Evolutionary conservation across 2,888 invertebrate genomes (phyloP).

Genomic region (Monopis laevigella): DNA sequence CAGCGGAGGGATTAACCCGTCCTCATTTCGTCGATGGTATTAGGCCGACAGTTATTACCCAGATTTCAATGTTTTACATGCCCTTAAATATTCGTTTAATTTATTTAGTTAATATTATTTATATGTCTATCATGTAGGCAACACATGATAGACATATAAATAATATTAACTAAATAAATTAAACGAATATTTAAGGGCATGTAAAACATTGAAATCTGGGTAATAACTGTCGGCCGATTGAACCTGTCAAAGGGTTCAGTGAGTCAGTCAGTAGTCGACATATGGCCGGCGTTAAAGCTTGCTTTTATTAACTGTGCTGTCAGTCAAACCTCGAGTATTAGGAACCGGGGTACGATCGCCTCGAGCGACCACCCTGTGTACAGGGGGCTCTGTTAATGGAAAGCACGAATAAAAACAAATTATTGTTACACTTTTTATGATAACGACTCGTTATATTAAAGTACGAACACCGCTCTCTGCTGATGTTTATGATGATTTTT

Average conservation of each 20-base stretch:
- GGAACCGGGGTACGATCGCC: constrained; percentile 24
- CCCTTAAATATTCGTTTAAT: no score
- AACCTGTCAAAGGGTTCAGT: constrained; percentile 32
- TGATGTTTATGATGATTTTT: no score
- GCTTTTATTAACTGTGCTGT: constrained; percentile 60
- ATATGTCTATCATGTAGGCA: no score
- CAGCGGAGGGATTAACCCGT: no score
- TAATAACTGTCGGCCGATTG: constrained; percentile 17
- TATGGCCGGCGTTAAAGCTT: constrained; percentile 49
- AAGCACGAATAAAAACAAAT: not conserved
- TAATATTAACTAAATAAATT: no score
- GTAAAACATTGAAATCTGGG: constrained; percentile 20
- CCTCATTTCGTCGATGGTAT: no score
- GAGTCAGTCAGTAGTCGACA: constrained; percentile 37
- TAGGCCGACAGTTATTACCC: constrained; percentile 18
- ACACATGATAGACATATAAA: no score
- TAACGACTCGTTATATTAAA: no score
- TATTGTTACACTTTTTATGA: no score
- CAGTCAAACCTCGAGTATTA: constrained; percentile 60
- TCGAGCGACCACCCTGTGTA: constrained; percentile 31
- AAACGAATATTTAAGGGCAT: no score
- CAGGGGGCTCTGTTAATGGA: constrained; percentile 25
- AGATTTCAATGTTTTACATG: constrained; percentile 18
- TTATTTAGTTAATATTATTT: no score
- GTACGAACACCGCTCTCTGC: no score